Conservation (phyloP, 30 jellyfish, hydroid and myxozoan genomes). For the Aurelia aurita region DNA sequence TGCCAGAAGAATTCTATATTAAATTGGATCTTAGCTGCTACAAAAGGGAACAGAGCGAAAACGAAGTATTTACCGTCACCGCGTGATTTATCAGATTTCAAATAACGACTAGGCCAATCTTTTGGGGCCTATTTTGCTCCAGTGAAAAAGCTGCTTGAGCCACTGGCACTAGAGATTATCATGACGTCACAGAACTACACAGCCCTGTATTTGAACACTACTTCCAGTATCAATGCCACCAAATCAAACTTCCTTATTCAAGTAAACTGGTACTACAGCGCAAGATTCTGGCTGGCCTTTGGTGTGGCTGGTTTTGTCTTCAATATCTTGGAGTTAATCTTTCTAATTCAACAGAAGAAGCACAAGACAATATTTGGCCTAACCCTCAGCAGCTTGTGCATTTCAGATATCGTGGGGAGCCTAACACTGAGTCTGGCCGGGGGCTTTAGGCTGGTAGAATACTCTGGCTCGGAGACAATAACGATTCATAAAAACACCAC, state of each 20-base stretch:
- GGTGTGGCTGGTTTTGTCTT: conserved; percentile 10
- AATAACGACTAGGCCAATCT: too few relatives aligned
- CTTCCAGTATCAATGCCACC: too few relatives aligned
- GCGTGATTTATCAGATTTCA: too few relatives aligned
- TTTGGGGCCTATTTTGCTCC: too few relatives aligned
- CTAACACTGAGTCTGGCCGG: conserved; percentile 10
- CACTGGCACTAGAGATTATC: too few relatives aligned
- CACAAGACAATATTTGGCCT: conserved; percentile 20
- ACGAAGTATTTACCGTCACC: too few relatives aligned
- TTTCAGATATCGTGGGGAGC: conserved; percentile 30
- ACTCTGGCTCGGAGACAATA: not conserved
- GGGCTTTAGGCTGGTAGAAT: conserved; percentile 1
- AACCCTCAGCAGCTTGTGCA: conserved; percentile 23
- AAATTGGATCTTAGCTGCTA: too few relatives aligned
- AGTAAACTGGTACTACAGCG: conserved; percentile 51
- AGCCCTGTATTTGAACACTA: too few relatives aligned
- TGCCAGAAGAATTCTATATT: too few relatives aligned
- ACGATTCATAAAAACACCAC: conserved; percentile 5
- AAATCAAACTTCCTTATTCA: not conserved
- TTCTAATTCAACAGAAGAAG: not conserved
- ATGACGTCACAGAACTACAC: too few relatives aligned
- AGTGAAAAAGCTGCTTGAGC: too few relatives aligned
- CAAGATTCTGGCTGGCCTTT: conserved; percentile 35
- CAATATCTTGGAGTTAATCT: not conserved
- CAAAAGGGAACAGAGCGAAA: too few relatives aligned